Conservation (phyloP, 2,797 vertebrate genomes). For the Sebastes vulpes region DNA sequence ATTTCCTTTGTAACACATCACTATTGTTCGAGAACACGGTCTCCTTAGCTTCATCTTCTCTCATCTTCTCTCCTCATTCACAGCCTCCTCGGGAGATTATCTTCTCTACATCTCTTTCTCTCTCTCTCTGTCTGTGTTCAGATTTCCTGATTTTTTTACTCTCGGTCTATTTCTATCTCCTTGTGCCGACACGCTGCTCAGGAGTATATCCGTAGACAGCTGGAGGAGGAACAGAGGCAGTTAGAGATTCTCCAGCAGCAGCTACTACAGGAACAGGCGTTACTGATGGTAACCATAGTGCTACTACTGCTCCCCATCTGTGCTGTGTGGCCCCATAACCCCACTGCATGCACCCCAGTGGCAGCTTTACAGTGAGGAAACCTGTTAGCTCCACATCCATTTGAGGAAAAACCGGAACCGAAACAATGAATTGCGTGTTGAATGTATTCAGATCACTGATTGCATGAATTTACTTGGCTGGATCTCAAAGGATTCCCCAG, state of each 20-base stretch:
- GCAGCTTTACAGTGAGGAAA: not conserved
- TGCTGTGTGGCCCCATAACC: slow-evolving; percentile 51
- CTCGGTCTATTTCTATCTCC: slow-evolving; percentile 53
- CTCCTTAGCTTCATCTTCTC: slow-evolving; percentile 12
- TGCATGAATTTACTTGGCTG: slow-evolving; percentile 54
- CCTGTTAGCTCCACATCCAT: too few relatives aligned
- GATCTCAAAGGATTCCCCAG: slow-evolving; percentile 51
- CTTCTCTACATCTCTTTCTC: slow-evolving; percentile 13
- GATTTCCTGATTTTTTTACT: slow-evolving; percentile 45
- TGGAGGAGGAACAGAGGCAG: slow-evolving; percentile 99
- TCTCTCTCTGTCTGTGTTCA: slow-evolving; percentile 9
- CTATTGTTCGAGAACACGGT: slow-evolving; percentile 2
- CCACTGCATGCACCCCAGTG: slow-evolving; percentile 57
- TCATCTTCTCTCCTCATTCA: slow-evolving; percentile 22
- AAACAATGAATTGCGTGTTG: not conserved
- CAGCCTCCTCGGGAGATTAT: slow-evolving; percentile 34
- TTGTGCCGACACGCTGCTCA: slow-evolving; percentile 82
- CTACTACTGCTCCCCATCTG: slow-evolving; percentile 32
- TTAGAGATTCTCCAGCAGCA: slow-evolving; percentile 99
- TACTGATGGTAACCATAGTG: slow-evolving; percentile 94
- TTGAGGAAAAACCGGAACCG: not conserved
- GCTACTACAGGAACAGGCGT: slow-evolving; percentile 98
- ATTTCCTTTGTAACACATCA: slow-evolving; percentile 25
- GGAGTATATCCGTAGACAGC: slow-evolving; percentile 99
- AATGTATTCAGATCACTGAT: slow-evolving; percentile 21